Conservation (phyloP, 2,797 vertebrate genomes). For the Stomatorhinus walkeri region DNA sequence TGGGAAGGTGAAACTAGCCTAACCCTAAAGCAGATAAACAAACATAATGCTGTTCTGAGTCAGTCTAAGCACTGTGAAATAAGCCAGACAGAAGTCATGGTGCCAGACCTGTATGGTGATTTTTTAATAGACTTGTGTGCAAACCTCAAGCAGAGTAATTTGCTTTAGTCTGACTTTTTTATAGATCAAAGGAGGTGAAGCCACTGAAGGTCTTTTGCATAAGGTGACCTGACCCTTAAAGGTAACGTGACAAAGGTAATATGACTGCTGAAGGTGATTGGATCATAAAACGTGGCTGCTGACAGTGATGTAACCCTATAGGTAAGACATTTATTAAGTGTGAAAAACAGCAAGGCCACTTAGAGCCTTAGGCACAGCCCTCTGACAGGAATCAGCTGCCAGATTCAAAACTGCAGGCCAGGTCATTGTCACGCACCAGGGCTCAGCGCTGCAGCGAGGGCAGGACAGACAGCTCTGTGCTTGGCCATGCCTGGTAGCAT, state of each 20-base stretch:
- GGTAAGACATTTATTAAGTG: background rate
- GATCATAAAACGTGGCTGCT: background rate
- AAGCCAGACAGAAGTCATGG: background rate
- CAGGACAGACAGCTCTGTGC: background rate
- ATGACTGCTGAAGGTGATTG: background rate
- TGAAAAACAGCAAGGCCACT: background rate
- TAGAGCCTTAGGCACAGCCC: background rate
- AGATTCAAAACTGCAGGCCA: background rate
- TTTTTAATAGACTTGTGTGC: background rate
- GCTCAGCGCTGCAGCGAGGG: background rate
- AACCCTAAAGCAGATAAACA: background rate
- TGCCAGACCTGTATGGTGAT: background rate
- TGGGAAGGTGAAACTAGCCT: background rate
- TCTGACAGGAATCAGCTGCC: background rate
- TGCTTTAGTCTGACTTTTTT: background rate
- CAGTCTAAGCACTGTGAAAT: background rate
- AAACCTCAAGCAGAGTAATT: background rate
- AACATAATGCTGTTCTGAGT: background rate
- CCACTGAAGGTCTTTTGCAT: background rate
- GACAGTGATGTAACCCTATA: background rate
- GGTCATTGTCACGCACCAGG: background rate
- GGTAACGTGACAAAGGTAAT: background rate
- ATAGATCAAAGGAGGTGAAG: background rate
- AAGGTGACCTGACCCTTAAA: background rate
- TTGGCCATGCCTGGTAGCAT: background rate